Base-by-base conservation (phyloP, 2,797 vertebrate genomes). In the Podarcis lilfordi region DNA sequence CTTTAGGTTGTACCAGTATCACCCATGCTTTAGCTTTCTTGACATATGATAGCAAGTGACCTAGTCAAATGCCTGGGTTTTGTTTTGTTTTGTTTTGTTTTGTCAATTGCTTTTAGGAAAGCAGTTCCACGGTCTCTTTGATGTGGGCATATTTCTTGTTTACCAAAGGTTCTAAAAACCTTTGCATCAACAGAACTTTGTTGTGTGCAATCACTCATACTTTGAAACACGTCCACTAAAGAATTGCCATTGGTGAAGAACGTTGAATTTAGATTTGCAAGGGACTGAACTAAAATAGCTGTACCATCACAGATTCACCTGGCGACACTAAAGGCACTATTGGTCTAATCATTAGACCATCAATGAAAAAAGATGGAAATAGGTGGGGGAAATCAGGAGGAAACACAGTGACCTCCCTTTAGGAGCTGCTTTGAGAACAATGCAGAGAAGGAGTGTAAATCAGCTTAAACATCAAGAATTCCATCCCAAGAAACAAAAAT, bases 101-200 rank as follows among this genome's bases (percentile, higher is more conserved):
- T 92, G 93, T 91, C 92, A 95, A 93, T 93, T 89, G 94, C 94
- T 93, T 96, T 94, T 96, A 95, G 93, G 91, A 96, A 94, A 95
- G 88, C 93, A 94, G 82, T 68, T 84, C 89, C 83, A 87, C 64
- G 32, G 37, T 76, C 89, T 84, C 96, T 97, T 97, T 98, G 97
- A 98, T 98, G 97, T 97, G 96, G 96, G 91, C 85, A 91, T 92
- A 55, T 87, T 89, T 77, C 93, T 95, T 95, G 89, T 91, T 93
- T 91, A 78, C 77, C 79, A n/a, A 85, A 85, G 68, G 79, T 91
- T 91, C 91, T 92, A 91, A 89, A 88, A 94, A 95, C 86, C 91
- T 94, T 95, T 94, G 92, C 90, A 2, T 86, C 89, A 83, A 35
- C 25, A 85, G 90, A 80, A 76, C 3, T 92, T 86, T 69, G 35